phyloP scores from a whole-genome alignment of 2,797 vertebrate species.

The Pterois miles region DNA sequence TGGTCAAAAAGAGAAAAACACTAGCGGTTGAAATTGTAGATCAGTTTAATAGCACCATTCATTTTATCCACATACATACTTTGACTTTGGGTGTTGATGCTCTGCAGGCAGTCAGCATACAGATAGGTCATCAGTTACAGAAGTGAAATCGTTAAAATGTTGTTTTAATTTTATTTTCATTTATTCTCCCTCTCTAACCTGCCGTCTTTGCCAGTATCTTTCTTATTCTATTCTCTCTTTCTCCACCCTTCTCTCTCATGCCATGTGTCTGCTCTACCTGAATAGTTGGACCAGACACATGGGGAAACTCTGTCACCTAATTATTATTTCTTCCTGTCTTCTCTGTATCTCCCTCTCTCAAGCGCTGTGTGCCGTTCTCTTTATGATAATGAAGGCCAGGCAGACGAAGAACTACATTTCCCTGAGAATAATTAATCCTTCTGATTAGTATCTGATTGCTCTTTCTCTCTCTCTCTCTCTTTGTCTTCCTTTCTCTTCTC shows the following conservation, averaged over 20 bases:
- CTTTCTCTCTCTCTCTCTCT: slow-evolving; percentile 2
- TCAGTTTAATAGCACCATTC: background rate
- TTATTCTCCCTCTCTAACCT: background rate
- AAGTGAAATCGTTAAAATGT: background rate
- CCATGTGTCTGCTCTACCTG: background rate
- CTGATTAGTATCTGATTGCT: slow-evolving; percentile 16
- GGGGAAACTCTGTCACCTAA: slow-evolving; percentile 13
- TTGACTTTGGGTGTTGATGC: background rate
- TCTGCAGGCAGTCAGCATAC: background rate
- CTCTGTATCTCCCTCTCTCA: slow-evolving; percentile 33
- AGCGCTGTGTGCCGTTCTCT: slow-evolving; percentile 7
- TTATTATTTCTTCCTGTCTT: slow-evolving; percentile 19
- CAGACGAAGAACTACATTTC: slow-evolving; percentile 21
- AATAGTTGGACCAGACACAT: background rate
- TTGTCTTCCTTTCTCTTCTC: slow-evolving; percentile 24
- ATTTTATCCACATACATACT: background rate
- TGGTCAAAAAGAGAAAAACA: background rate
- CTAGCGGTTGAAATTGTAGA: background rate
- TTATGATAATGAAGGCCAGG: slow-evolving; percentile 14
- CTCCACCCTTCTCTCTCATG: background rate
- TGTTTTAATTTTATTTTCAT: background rate
- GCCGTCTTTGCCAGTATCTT: background rate
- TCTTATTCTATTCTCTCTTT: background rate
- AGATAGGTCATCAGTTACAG: background rate
- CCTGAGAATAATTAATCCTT: slow-evolving; percentile 32